phyloP scores from a whole-genome alignment of 1,140 invertebrate species.

The Ganaspis sp. region DNA sequence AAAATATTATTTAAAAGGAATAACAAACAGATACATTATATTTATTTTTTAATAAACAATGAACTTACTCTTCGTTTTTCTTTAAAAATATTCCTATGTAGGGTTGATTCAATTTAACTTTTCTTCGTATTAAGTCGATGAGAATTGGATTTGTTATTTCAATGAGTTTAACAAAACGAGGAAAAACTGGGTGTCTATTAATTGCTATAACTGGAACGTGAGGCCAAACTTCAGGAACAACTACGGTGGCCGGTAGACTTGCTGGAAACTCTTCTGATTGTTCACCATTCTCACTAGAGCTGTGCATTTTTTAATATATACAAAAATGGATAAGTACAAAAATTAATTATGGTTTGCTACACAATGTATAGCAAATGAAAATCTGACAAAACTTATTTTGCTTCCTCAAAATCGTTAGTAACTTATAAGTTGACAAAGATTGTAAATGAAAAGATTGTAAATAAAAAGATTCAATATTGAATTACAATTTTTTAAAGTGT shows the following conservation, averaged over 20 bases:
- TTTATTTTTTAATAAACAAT: conserved; percentile 5
- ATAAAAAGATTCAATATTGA: no score
- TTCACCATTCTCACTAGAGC: conserved; percentile 47
- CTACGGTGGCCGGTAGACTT: conserved; percentile 88
- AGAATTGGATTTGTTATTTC: conserved; percentile 93
- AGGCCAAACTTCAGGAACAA: conserved; percentile 98
- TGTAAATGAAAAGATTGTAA: no score
- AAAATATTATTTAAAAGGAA: conserved; percentile 4
- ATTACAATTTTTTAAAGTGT: no score
- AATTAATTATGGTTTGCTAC: no score
- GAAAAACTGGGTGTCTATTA: conserved; percentile 96
- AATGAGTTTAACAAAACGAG: conserved; percentile 97
- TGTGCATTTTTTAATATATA: background rate
- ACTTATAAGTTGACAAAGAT: no score
- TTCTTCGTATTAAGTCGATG: conserved; percentile 93
- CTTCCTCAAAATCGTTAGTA: no score
- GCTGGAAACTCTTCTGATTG: conserved; percentile 64
- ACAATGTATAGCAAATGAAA: no score
- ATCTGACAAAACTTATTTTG: no score
- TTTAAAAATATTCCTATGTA: conserved; percentile 99
- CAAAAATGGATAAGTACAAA: no score
- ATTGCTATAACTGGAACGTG: conserved; percentile 96
- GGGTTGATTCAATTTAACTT: conserved; percentile 96
- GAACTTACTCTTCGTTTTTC: conserved; percentile 88
- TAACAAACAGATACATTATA: conserved; percentile 4